These are phyloP conservation scores for Myanophis thanlyinensis DNA, from an alignment of 2,113 vertebrate genomes.

Conservation along the genomic window DNA sequence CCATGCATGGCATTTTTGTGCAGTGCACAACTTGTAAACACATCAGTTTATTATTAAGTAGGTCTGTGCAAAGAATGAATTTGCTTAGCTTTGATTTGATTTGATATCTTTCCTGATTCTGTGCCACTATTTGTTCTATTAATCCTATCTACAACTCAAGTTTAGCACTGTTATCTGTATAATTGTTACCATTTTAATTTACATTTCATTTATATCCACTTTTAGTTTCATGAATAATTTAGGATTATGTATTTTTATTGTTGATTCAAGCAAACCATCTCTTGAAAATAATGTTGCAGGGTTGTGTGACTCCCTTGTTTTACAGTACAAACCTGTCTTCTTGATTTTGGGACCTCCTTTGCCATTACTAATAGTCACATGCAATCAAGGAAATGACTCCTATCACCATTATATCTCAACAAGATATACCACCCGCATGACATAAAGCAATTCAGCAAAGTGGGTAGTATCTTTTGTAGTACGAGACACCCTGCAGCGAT, in stretches of 20 bases:
- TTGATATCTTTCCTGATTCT: not conserved
- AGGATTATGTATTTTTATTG: not conserved
- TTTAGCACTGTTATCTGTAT: not conserved
- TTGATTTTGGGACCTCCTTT: not conserved
- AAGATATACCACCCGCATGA: not conserved
- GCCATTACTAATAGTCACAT: not conserved
- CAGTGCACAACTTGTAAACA: not conserved
- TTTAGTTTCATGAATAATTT: not conserved
- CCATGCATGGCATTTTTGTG: not conserved
- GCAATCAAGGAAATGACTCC: not conserved
- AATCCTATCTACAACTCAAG: not conserved
- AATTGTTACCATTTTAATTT: not conserved
- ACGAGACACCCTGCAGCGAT: not conserved
- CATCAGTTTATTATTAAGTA: not conserved
- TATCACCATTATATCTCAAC: not conserved
- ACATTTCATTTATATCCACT: not conserved
- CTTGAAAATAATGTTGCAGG: not conserved
- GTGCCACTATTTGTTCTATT: not conserved
- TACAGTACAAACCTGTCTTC: not conserved
- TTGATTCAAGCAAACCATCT: not conserved
- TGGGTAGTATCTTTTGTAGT: not conserved
- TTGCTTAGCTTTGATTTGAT: not conserved
- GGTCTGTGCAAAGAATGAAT: not conserved
- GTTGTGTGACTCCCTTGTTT: not conserved
- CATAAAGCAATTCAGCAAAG: not conserved